These are phyloP conservation scores for Blastobasis adustella DNA, from an alignment of 2,888 invertebrate species.

Conservation along the genomic window DNA sequence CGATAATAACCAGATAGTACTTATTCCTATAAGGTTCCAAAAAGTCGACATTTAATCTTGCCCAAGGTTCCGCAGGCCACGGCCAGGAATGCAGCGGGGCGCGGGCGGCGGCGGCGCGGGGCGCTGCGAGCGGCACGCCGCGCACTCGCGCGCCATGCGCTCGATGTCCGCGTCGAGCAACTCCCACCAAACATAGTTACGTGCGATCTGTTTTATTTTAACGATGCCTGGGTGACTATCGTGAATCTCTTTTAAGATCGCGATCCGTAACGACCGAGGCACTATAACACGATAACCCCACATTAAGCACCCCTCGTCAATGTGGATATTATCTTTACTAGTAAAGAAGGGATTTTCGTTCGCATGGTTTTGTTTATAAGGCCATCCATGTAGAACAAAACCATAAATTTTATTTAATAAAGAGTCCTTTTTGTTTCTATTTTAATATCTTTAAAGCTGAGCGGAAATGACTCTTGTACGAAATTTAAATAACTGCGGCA, in stretches of 20 bases:
- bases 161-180: slow-evolving; percentile 12
- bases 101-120: slow-evolving; percentile 7
- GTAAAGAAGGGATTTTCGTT: slow-evolving; percentile 1
- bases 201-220: slow-evolving; percentile 18
- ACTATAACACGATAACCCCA: slow-evolving; percentile 16
- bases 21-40: slow-evolving; percentile 11
- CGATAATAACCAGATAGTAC: slow-evolving; percentile 16
- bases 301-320: slow-evolving; percentile 12
- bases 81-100: slow-evolving; percentile 17
- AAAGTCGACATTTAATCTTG: slow-evolving; percentile 9
- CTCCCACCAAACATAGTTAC: slow-evolving; percentile 19
- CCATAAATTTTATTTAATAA: slow-evolving; percentile 8
- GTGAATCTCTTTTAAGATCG: slow-evolving; percentile 14
- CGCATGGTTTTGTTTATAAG: background rate
- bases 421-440: background rate
- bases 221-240: slow-evolving; percentile 15
- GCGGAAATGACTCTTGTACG: no score
- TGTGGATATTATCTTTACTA: slow-evolving; percentile 4
- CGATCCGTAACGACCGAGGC: slow-evolving; percentile 7
- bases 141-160: slow-evolving; percentile 5
- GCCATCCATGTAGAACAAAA: slow-evolving; percentile 12
- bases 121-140: slow-evolving; percentile 4
- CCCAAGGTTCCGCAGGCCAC: slow-evolving; percentile 11
- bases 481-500: no score
- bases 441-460: no score